Evolutionary conservation across 2,113 vertebrate genomes (phyloP).

Genomic region (Mystacornis crossleyi): DNA sequence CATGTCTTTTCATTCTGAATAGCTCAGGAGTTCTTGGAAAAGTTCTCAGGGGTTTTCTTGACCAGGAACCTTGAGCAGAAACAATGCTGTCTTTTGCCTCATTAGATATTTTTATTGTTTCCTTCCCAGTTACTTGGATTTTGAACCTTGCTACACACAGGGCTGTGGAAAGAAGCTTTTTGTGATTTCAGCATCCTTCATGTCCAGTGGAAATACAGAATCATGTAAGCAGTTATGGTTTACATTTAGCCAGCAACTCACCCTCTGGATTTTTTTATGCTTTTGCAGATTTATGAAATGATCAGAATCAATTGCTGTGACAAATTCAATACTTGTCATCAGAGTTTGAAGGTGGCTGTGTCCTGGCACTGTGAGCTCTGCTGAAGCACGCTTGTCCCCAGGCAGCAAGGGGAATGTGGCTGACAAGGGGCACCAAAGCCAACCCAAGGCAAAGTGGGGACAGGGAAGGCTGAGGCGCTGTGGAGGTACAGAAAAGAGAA

Average conservation of each 20-base stretch:
- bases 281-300: not conserved
- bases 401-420: fast-evolving
- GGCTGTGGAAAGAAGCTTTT: not conserved
- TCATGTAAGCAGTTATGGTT: not conserved
- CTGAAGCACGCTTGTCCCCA: fast-evolving
- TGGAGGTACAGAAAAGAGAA: not conserved
- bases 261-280: not conserved
- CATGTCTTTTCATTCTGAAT: not conserved
- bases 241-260: not conserved
- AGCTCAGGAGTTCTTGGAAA: not conserved
- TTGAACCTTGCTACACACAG: not conserved
- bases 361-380: not conserved
- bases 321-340: not conserved
- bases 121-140: not conserved
- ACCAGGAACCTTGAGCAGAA: not conserved
- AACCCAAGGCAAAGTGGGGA: not conserved
- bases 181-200: not conserved
- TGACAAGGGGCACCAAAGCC: not conserved
- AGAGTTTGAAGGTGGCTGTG: not conserved
- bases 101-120: not conserved
- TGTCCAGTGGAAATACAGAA: not conserved
- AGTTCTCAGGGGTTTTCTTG: not conserved
- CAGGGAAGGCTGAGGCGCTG: not conserved
- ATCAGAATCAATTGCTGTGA: not conserved
- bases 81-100: not conserved